Evolutionary conservation across 1,140 invertebrate genomes (phyloP).

Genomic region (Zaprionus camerounensis): DNA sequence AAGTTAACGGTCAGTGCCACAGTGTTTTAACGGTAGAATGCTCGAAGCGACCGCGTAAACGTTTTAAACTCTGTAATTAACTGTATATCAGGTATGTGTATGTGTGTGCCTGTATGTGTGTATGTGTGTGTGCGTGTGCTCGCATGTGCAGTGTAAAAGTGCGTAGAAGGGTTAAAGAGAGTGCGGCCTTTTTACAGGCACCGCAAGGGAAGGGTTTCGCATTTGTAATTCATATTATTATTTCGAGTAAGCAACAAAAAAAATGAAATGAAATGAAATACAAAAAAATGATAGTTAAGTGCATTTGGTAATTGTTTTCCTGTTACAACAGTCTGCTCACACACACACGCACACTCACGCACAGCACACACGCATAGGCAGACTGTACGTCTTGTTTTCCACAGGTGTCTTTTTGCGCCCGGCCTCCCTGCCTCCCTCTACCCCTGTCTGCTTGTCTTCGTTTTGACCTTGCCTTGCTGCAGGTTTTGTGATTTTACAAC

Average conservation of each 20-base stretch:
- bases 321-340: neutral
- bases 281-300: constrained; percentile 41
- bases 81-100: constrained; percentile 17
- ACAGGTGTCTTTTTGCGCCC: neutral
- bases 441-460: too few species aligned
- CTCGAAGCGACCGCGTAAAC: constrained; percentile 38
- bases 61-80: constrained; percentile 53
- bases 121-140: constrained; percentile 5
- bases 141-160: constrained; percentile 42
- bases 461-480: too few species aligned
- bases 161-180: constrained; percentile 56
- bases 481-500: too few species aligned
- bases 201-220: constrained; percentile 35
- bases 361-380: neutral
- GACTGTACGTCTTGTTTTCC: neutral
- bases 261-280: neutral
- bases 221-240: constrained; percentile 61
- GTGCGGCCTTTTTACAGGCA: neutral
- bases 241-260: constrained; percentile 42
- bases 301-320: constrained; percentile 1
- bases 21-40: constrained; percentile 54
- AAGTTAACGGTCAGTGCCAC: constrained; percentile 15
- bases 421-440: too few species aligned
- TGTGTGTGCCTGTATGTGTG: neutral
- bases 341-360: neutral